These are phyloP conservation scores for Casuarius casuarius DNA, from an alignment of 2,113 vertebrate species.

Conservation along the genomic window DNA sequence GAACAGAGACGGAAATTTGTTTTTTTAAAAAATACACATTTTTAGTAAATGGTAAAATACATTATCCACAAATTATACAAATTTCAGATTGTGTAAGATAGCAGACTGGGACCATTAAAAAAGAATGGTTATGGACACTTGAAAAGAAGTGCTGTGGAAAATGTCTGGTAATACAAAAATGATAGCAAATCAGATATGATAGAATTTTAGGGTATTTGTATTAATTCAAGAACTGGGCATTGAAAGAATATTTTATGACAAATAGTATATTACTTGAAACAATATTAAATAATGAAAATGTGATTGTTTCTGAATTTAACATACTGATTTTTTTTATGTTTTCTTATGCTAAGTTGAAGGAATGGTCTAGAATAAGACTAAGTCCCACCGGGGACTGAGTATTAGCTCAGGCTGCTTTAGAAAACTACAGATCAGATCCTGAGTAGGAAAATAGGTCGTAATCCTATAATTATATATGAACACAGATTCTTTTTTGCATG, in stretches of 20 bases:
- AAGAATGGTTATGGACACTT: background rate
- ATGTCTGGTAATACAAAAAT: background rate
- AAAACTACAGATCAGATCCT: background rate
- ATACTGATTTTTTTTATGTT: background rate
- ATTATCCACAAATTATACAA: background rate
- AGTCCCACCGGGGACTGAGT: background rate
- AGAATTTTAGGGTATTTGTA: background rate
- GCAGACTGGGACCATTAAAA: background rate
- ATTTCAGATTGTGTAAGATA: background rate
- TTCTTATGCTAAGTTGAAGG: background rate
- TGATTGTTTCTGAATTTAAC: background rate
- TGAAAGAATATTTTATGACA: background rate
- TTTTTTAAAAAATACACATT: background rate
- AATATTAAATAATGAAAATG: background rate
- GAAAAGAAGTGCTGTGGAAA: background rate
- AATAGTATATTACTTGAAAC: background rate
- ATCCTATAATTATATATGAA: slow-evolving; percentile 13
- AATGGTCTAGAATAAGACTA: background rate
- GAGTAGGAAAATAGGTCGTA: background rate
- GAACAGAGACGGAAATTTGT: background rate
- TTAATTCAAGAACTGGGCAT: background rate
- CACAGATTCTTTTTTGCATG: background rate
- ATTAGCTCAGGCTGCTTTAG: background rate
- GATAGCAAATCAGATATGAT: background rate
- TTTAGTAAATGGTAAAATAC: background rate